Conservation (phyloP, 2,113 vertebrate species). For the Limanda limanda region DNA sequence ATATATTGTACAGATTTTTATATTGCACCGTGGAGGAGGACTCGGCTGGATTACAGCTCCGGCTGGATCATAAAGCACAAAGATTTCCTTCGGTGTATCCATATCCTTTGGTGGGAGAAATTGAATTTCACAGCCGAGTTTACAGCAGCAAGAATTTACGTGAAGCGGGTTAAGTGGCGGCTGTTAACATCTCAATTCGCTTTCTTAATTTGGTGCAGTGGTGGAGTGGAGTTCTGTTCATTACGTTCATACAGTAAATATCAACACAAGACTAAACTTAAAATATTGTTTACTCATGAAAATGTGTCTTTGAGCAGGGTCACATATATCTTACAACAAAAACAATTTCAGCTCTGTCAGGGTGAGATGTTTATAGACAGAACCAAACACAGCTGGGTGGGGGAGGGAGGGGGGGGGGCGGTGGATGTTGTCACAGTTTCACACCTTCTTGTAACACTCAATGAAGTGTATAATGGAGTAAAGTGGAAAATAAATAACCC, state of each 20-base stretch:
- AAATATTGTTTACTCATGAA: too few relatives aligned
- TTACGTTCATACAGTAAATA: neutral
- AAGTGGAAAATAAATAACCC: neutral
- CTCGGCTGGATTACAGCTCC: slow-evolving; percentile 54
- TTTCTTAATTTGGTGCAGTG: slow-evolving; percentile 21
- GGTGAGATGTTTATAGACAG: neutral
- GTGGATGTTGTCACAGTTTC: neutral
- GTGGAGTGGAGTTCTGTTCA: slow-evolving; percentile 16
- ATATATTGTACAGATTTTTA: slow-evolving; percentile 69
- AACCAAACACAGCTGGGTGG: neutral
- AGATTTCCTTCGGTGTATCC: slow-evolving; percentile 53
- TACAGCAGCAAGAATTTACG: slow-evolving; percentile 54
- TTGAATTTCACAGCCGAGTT: slow-evolving; percentile 66
- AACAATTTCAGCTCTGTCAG: neutral
- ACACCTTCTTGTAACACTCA: neutral
- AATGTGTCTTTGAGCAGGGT: too few relatives aligned
- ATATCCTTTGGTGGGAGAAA: slow-evolving; percentile 49
- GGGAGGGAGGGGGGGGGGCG: too few relatives aligned
- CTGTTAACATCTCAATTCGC: slow-evolving; percentile 60
- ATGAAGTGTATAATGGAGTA: neutral
- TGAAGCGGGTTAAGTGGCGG: slow-evolving; percentile 38
- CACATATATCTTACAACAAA: too few relatives aligned
- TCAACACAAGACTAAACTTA: too few relatives aligned
- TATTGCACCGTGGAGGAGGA: slow-evolving; percentile 63
- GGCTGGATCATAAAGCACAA: slow-evolving; percentile 60